Conservation (phyloP, 2,113 vertebrate species). For the Piaya cayana region DNA sequence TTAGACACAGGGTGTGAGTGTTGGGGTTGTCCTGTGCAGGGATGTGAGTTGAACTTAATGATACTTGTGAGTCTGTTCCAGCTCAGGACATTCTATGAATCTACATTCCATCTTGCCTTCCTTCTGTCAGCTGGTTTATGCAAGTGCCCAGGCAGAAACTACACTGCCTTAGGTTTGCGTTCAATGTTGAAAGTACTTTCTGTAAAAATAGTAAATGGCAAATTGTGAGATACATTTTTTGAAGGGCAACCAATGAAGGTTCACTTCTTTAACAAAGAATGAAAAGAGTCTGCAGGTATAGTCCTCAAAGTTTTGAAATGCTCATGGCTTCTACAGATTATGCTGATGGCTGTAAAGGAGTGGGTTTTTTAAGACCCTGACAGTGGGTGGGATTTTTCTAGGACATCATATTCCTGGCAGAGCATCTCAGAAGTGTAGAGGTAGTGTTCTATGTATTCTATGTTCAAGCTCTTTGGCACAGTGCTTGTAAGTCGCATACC, state of each 20-base stretch:
- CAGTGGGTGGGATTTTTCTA: not conserved
- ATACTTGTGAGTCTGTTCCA: too few relatives aligned
- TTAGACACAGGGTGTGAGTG: too few relatives aligned
- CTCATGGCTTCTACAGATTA: not conserved
- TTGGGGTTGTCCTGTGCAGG: too few relatives aligned
- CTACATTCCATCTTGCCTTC: fast-evolving
- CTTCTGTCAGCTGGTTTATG: not conserved
- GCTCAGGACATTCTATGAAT: too few relatives aligned
- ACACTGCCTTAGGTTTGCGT: fast-evolving
- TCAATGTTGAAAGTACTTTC: not conserved
- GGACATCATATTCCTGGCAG: not conserved
- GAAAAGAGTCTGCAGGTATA: not conserved
- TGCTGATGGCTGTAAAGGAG: fast-evolving
- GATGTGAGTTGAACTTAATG: too few relatives aligned
- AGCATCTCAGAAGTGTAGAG: not conserved
- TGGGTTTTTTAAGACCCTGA: not conserved
- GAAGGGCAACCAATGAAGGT: too few relatives aligned
- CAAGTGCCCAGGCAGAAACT: not conserved
- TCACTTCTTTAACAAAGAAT: not conserved
- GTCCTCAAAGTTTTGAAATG: not conserved
- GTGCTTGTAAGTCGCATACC: not conserved
- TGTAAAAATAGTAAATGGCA: not conserved
- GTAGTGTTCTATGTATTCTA: fast-evolving
- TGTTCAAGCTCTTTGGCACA: not conserved
- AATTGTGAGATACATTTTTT: too few relatives aligned